Percentiles rank a stretch among this genome's conserved stretches.
Evolutionary conservation across 1,140 invertebrate genomes (phyloP).

Genomic region (Formica selysi): DNA sequence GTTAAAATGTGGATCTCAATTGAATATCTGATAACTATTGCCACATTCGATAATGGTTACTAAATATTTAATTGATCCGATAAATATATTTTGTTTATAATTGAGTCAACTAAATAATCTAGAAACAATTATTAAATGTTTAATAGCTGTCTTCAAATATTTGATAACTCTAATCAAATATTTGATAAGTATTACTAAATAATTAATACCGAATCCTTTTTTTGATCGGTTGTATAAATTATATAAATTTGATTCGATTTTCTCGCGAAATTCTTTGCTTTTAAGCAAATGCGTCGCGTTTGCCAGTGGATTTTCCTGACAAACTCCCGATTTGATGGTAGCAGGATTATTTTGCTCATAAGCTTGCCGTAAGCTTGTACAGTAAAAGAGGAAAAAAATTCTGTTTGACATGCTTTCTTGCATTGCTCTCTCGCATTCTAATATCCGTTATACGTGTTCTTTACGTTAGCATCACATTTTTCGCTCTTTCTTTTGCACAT

Average conservation of each 20-base stretch:
- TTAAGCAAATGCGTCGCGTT: too few relatives aligned
- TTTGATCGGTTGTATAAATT: too few relatives aligned
- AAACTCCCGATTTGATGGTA: not conserved
- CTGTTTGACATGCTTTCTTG: constrained; percentile 19
- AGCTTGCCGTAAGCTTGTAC: not conserved
- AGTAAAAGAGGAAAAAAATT: not conserved
- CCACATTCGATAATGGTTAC: not conserved
- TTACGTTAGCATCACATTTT: constrained; percentile 20
- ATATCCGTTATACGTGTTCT: constrained; percentile 24
- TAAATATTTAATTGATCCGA: not conserved
- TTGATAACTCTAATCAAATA: not conserved
- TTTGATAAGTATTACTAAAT: too few relatives aligned
- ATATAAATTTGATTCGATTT: too few relatives aligned
- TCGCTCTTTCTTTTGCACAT: not conserved
- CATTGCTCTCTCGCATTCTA: not conserved
- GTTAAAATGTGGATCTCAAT: too few relatives aligned
- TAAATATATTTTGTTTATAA: not conserved
- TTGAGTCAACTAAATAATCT: not conserved
- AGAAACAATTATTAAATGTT: not conserved
- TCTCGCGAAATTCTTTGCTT: too few relatives aligned
- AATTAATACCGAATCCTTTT: too few relatives aligned
- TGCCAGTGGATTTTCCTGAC: not conserved
- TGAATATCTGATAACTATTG: too few relatives aligned
- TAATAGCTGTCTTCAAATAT: not conserved
- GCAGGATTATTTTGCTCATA: constrained; percentile 3